phyloP scores from a whole-genome alignment of 1,140 invertebrate species.

The Araneus ventricosus region DNA sequence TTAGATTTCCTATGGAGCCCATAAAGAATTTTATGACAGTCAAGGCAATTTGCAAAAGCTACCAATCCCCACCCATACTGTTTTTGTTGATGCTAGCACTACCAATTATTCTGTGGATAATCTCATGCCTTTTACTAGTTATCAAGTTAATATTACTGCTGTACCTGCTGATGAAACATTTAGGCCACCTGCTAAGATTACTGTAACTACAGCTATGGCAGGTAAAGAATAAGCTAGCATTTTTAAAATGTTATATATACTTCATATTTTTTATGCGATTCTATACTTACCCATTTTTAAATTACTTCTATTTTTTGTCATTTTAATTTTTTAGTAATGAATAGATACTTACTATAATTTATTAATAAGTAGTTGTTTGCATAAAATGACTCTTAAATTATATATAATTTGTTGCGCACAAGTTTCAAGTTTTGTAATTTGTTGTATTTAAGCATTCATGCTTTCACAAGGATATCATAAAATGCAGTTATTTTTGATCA shows the following conservation, averaged over 20 bases:
- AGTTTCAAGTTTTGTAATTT: too few species aligned
- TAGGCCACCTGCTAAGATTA: conserved; percentile 93
- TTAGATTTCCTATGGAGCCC: conserved; percentile 91
- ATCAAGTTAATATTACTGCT: conserved; percentile 95
- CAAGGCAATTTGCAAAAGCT: conserved; percentile 95
- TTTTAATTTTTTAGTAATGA: too few species aligned
- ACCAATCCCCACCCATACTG: conserved; percentile 86
- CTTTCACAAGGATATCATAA: too few species aligned
- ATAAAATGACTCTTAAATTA: too few species aligned
- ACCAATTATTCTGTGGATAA: conserved; percentile 83
- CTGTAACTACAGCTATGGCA: conserved; percentile 96
- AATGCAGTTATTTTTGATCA: too few species aligned
- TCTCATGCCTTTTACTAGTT: conserved; percentile 95
- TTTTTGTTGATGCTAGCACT: conserved; percentile 86
- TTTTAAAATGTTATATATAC: background rate
- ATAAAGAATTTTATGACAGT: conserved; percentile 97
- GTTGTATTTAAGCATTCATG: too few species aligned
- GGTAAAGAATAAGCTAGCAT: conserved; percentile 16
- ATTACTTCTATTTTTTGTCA: too few species aligned
- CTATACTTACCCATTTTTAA: too few species aligned
- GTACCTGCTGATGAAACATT: conserved; percentile 91
- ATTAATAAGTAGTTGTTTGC: too few species aligned
- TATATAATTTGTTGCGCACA: too few species aligned
- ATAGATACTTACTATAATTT: too few species aligned
- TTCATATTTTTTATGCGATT: too few species aligned